Evolutionary conservation across 2,888 invertebrate genomes (phyloP).

Genomic region (Tipula vernalis): DNA sequence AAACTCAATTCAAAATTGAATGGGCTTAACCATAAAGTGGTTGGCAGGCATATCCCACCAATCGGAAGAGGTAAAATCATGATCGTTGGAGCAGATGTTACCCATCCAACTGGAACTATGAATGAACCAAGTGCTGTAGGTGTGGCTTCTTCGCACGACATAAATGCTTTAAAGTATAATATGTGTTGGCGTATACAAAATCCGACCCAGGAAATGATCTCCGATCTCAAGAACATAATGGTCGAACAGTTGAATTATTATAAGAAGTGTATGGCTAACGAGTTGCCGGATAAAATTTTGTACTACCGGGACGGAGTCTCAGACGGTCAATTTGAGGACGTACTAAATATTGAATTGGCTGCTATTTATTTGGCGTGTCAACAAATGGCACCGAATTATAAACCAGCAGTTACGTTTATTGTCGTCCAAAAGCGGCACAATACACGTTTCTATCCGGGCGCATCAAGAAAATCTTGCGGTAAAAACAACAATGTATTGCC

Average conservation of each 20-base stretch:
- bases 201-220: conserved; percentile 60
- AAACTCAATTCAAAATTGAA: conserved; percentile 72
- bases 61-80: conserved; percentile 27
- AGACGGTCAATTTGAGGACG: conserved; percentile 58
- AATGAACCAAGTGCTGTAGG: conserved; percentile 49
- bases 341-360: conserved; percentile 41
- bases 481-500: conserved; percentile 65
- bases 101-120: conserved; percentile 55
- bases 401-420: conserved; percentile 76
- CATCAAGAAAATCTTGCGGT: conserved; percentile 38
- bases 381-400: conserved; percentile 37
- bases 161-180: conserved; percentile 53
- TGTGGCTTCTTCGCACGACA: conserved; percentile 63
- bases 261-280: conserved; percentile 26
- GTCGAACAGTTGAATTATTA: conserved; percentile 51
- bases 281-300: conserved; percentile 42
- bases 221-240: conserved; percentile 56
- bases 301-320: conserved; percentile 81
- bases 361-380: conserved; percentile 61
- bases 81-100: conserved; percentile 82
- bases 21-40: conserved; percentile 57
- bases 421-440: conserved; percentile 97
- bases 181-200: conserved; percentile 66
- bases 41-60: conserved; percentile 12
- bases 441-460: conserved; percentile 47